These are phyloP conservation scores for Drosophila falleni DNA, from an alignment of 2,888 invertebrate genomes.

Conservation along the genomic window DNA sequence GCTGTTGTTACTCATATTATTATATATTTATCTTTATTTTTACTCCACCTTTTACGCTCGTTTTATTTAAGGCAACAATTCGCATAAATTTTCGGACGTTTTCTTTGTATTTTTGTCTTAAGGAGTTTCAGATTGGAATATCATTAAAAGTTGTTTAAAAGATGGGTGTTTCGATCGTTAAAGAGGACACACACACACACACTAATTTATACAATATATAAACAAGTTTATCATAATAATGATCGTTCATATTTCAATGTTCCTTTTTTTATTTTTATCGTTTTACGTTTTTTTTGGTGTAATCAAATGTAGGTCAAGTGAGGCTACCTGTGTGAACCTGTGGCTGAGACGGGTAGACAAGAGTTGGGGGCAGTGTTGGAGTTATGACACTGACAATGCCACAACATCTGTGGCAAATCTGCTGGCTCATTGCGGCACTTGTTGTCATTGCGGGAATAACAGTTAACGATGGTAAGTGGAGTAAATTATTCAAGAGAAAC, in stretches of 20 bases:
- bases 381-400: slow-evolving; percentile 71
- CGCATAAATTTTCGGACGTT: background rate
- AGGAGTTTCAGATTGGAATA: slow-evolving; percentile 7
- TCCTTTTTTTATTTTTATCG: slow-evolving; percentile 7
- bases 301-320: slow-evolving; percentile 72
- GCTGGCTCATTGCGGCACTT: slow-evolving; percentile 71
- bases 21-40: background rate
- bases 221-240: slow-evolving; percentile 70
- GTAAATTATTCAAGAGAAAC: background rate
- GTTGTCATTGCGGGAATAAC: slow-evolving; percentile 52
- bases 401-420: slow-evolving; percentile 49
- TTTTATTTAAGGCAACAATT: background rate
- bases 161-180: slow-evolving; percentile 28
- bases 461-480: slow-evolving; percentile 63
- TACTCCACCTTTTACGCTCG: background rate
- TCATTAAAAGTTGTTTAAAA: slow-evolving; percentile 1
- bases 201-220: slow-evolving; percentile 16
- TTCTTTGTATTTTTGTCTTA: background rate
- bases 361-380: slow-evolving; percentile 33
- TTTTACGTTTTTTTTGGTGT: slow-evolving; percentile 31
- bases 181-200: slow-evolving; percentile 6
- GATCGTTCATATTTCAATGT: slow-evolving; percentile 45
- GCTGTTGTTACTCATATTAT: background rate
- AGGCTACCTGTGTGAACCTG: slow-evolving; percentile 30
- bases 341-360: slow-evolving; percentile 5